These are phyloP conservation scores for Drosophila nigromelanica DNA, from an alignment of 1,140 invertebrate species.

Conservation along the genomic window DNA sequence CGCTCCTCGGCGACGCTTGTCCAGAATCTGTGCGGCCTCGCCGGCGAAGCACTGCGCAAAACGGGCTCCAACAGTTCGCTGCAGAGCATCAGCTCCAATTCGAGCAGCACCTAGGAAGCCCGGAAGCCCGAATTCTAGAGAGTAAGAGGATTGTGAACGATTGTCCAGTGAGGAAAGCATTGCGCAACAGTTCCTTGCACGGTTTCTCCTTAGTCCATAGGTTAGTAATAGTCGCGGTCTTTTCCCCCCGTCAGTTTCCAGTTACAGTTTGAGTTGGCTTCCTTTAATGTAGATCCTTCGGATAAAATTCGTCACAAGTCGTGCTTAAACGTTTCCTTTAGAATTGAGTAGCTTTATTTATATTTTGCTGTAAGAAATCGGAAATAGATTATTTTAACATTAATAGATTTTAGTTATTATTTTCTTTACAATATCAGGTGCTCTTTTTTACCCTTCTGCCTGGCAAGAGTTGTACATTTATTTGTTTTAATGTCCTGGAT, in stretches of 20 bases:
- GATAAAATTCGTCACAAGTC: neutral
- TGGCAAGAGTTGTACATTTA: too few species aligned
- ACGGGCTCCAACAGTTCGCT: conserved; percentile 70
- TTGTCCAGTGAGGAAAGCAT: conserved; percentile 12
- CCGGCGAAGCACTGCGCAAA: conserved; percentile 60
- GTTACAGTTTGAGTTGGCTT: neutral
- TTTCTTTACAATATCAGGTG: too few species aligned
- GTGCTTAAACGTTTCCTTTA: too few species aligned
- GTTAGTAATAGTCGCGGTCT: conserved; percentile 42
- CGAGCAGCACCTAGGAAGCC: conserved; percentile 63
- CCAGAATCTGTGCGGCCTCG: conserved; percentile 64
- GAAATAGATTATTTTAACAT: too few species aligned
- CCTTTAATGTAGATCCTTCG: neutral
- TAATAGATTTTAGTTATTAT: too few species aligned
- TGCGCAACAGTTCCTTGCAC: conserved; percentile 44
- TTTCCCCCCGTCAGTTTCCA: neutral
- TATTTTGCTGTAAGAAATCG: too few species aligned
- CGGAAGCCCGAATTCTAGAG: neutral
- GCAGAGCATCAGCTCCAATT: conserved; percentile 76
- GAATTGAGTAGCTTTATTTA: too few species aligned
- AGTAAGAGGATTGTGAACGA: conserved; percentile 20
- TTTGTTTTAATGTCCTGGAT: too few species aligned
- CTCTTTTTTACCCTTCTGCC: too few species aligned
- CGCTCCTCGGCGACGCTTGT: conserved; percentile 54
- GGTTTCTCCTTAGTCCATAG: conserved; percentile 65